Evolutionary conservation across 2,888 invertebrate species (phyloP), one percentile per base, ranked within the genome.

Genomic region (Apotomis capreana): DNA sequence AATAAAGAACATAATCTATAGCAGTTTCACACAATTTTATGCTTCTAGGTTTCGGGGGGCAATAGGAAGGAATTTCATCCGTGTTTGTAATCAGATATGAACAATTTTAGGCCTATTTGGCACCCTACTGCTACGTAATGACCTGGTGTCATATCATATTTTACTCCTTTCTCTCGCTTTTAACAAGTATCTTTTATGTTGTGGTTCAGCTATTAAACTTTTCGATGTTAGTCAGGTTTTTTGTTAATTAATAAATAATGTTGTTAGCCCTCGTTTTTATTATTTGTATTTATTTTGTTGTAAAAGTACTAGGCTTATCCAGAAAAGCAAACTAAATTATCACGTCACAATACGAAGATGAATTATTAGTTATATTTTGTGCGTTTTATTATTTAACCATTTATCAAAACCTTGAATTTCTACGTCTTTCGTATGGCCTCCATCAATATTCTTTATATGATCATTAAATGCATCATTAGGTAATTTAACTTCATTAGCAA

Each of bases 91-190:
- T 12, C 51, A 51, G 57, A 67, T 61, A 57, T 55, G 65, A 46
- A 65, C 52, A 64, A 52, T 65, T 49, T 63, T 37, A 61, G 40
- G 44, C 10, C 58, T 59, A 59, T 63, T 64, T 67, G 71, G 67
- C 71, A 62, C 71, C 71, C 71, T 44, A 51, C 57, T 36, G 71
- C 51, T 61, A 13, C 49, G 40, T 62, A 57, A 13, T 65, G 55
- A 40, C 12, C 37, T 26, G 46, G 40, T 9, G 46, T 67, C 61
- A 55, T 65, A 65, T 57, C 65, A 67, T 67, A 61, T 58, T 65
- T 65, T 49, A 61, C 67, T 70, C 26, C 55, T 70, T 70, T 70
- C 70, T 61, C 65, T 67, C 13, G 3, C n/a, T 55, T 46, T 60
- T 51, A 46, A 67, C 54, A 40, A 15, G 15, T 40, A 52, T 44